Evolutionary conservation across 2,888 invertebrate genomes (phyloP).

Genomic region (Pinctada fucata): DNA sequence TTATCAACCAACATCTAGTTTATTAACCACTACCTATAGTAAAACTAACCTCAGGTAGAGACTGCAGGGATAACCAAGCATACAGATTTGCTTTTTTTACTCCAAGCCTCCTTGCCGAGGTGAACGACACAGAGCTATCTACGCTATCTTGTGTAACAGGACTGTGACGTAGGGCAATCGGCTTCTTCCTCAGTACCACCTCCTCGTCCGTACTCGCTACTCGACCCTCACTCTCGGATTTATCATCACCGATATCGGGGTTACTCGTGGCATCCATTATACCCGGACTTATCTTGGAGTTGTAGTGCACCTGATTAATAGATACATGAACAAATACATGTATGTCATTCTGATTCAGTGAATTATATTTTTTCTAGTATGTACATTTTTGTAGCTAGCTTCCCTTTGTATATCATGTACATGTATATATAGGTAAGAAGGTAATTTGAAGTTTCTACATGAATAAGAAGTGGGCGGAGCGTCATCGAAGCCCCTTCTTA

Average conservation of each 20-base stretch:
- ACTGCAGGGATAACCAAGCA: conserved; percentile 98
- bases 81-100: conserved; percentile 89
- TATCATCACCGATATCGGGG: conserved; percentile 4
- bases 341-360: too few species aligned
- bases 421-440: too few species aligned
- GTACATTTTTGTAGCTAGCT: too few species aligned
- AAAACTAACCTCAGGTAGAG: conserved; percentile 85
- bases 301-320: conserved; percentile 73
- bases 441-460: too few species aligned
- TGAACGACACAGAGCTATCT: conserved; percentile 14
- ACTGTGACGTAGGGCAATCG: background rate
- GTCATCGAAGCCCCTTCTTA: too few species aligned
- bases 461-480: too few species aligned
- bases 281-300: conserved; percentile 68
- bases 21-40: too few species aligned
- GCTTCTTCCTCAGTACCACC: conserved; percentile 26
- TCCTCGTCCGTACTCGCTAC: conserved; percentile 17
- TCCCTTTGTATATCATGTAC: too few species aligned
- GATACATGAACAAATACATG: background rate
- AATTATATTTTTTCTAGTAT: too few species aligned
- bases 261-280: conserved; percentile 14
- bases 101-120: conserved; percentile 26
- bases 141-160: conserved; percentile 4
- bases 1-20: too few species aligned
- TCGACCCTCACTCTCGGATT: background rate